Evolutionary conservation across 2,888 invertebrate species (phyloP).

Genomic region (Patella caerulea): DNA sequence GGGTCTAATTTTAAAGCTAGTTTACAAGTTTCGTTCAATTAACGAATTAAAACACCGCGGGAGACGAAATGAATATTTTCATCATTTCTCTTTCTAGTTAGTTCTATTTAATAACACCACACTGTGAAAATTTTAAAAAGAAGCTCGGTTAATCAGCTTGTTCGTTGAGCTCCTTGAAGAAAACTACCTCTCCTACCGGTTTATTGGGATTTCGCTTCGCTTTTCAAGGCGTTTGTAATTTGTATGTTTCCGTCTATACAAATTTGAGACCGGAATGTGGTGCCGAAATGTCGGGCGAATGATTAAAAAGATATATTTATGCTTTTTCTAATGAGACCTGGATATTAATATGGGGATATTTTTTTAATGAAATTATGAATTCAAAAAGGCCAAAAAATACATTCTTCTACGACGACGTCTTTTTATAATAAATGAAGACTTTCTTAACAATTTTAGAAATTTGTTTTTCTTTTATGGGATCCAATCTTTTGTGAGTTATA

Average conservation of each 20-base stretch:
- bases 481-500: too few species aligned
- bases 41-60: background rate
- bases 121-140: background rate
- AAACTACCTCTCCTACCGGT: too few species aligned
- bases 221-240: background rate
- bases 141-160: background rate
- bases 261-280: background rate
- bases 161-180: too few species aligned
- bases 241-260: conserved; percentile 5
- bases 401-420: background rate
- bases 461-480: too few species aligned
- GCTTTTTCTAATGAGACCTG: background rate
- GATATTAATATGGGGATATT: background rate
- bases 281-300: background rate
- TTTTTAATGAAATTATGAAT: background rate
- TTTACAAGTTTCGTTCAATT: conserved; percentile 10
- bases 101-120: conserved; percentile 1
- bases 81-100: background rate
- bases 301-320: conserved; percentile 1
- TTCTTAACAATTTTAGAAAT: too few species aligned
- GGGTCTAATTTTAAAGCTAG: conserved; percentile 2
- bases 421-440: background rate
- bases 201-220: background rate
- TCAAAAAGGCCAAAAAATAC: background rate
- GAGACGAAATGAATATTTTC: conserved; percentile 1